Evolutionary conservation across 1,140 invertebrate genomes (phyloP).

Genomic region (Brachionus rotundiformis): DNA sequence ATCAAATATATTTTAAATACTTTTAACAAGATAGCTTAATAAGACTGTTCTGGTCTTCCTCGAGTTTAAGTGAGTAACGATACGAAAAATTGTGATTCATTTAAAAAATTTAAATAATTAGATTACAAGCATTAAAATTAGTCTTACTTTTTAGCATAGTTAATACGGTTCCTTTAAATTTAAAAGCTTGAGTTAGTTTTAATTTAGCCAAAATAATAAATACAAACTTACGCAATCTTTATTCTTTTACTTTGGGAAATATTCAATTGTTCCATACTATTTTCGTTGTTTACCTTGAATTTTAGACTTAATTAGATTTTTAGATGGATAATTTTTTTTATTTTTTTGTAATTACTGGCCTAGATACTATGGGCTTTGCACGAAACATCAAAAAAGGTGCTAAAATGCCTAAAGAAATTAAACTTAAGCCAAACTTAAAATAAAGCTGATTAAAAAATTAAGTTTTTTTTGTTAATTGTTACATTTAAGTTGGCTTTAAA

Average conservation of each 20-base stretch:
- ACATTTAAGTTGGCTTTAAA: slow-evolving; percentile 22
- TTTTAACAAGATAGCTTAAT: no score
- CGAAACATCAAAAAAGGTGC: slow-evolving; percentile 32
- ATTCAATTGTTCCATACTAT: neutral
- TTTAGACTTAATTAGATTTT: no score
- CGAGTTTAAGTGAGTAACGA: no score
- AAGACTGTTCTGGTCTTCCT: no score
- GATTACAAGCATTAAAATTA: neutral
- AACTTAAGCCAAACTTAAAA: slow-evolving; percentile 35
- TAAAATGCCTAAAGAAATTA: neutral
- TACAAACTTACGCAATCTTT: slow-evolving; percentile 15
- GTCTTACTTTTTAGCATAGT: neutral
- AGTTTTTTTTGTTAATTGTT: neutral
- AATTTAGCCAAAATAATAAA: neutral
- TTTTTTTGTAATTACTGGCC: no score
- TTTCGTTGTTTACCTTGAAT: slow-evolving; percentile 6
- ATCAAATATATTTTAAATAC: no score
- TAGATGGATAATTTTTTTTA: no score
- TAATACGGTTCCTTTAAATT: neutral
- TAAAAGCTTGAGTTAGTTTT: neutral
- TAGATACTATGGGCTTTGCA: neutral
- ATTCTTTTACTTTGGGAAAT: neutral
- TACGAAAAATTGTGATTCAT: neutral
- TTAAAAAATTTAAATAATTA: neutral
- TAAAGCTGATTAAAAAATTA: neutral